These are phyloP conservation scores for Heliornis fulica DNA, from an alignment of 2,113 vertebrate species.

Conservation along the genomic window DNA sequence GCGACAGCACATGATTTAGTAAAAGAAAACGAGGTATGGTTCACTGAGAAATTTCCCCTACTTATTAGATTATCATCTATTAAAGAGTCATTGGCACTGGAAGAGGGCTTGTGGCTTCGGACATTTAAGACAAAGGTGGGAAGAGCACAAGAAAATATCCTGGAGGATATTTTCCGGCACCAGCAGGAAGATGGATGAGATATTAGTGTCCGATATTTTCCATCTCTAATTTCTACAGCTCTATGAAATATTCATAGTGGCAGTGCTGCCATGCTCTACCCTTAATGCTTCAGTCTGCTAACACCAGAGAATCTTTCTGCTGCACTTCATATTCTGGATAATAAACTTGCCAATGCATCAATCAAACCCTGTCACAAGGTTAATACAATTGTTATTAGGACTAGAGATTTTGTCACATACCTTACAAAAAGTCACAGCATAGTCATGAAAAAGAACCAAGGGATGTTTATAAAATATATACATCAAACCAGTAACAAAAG, in stretches of 20 bases:
- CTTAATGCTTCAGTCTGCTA: conserved; percentile 2
- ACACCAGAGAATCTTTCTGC: not conserved
- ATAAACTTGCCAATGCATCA: conserved; percentile 50
- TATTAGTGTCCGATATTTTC: conserved; percentile 24
- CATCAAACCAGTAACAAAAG: not conserved
- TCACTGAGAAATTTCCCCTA: not conserved
- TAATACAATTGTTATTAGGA: conserved; percentile 34
- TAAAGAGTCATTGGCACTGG: not conserved
- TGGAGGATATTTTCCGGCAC: not conserved
- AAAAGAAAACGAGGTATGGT: not conserved
- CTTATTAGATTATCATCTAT: not conserved
- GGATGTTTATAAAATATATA: not conserved
- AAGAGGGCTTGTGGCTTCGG: not conserved
- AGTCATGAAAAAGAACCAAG: not conserved
- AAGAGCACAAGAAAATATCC: not conserved
- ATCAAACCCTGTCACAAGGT: not conserved
- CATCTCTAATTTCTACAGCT: not conserved
- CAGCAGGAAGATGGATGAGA: conserved; percentile 15
- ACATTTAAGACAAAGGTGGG: not conserved
- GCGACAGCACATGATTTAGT: not conserved
- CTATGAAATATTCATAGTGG: conserved; percentile 45
- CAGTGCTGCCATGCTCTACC: not conserved
- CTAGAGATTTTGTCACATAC: not conserved
- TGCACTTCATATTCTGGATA: not conserved
- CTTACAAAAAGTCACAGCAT: not conserved